phyloP scores from a whole-genome alignment of 2,113 vertebrate genomes.

The Atherinomorus stipes region DNA sequence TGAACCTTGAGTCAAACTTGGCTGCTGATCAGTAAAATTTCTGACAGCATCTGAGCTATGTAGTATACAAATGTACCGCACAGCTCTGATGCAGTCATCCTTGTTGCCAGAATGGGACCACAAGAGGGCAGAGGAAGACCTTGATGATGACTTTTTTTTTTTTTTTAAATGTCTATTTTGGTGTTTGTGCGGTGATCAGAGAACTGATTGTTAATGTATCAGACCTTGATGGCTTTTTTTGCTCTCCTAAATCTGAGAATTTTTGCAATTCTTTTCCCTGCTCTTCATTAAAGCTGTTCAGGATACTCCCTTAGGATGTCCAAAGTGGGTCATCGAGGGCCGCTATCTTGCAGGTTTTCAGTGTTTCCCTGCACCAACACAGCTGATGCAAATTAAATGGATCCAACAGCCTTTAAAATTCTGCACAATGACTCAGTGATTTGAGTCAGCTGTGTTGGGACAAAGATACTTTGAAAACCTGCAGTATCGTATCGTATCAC shows the following conservation, averaged over 20 bases:
- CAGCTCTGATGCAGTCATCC: background rate
- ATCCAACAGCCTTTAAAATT: too few relatives aligned
- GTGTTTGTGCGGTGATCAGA: background rate
- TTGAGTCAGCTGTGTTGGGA: too few relatives aligned
- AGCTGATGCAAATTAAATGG: too few relatives aligned
- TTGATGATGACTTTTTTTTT: background rate
- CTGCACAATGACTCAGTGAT: too few relatives aligned
- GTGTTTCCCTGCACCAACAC: too few relatives aligned
- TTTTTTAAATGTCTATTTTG: too few relatives aligned
- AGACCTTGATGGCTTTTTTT: conserved; percentile 9
- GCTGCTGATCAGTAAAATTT: background rate
- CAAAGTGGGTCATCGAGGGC: too few relatives aligned
- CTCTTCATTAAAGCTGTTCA: background rate
- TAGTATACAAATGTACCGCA: background rate
- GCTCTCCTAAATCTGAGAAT: background rate
- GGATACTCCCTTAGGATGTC: background rate
- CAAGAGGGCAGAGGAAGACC: background rate
- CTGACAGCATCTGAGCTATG: too few relatives aligned
- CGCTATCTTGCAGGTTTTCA: too few relatives aligned
- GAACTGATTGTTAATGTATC: background rate
- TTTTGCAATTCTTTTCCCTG: background rate
- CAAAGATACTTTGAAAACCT: too few relatives aligned
- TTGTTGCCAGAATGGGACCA: background rate
- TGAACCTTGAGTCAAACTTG: background rate
- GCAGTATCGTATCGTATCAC: too few relatives aligned